Base-by-base conservation (phyloP, 2,888 invertebrate species). In the Thymelicus sylvestris region DNA sequence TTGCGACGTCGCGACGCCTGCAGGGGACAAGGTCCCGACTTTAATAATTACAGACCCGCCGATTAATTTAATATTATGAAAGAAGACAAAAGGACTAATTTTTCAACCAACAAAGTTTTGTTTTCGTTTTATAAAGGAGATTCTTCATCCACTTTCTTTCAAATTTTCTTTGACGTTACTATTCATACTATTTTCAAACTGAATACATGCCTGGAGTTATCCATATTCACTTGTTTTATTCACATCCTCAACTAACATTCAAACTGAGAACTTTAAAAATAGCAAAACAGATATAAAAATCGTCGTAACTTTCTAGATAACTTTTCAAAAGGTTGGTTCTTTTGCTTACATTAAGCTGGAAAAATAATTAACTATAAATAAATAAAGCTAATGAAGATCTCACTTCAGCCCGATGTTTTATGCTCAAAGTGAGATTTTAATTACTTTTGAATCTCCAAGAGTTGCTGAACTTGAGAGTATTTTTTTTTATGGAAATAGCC, bases 401-500 rank as follows among this genome's bases (percentile, higher is more conserved):
- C 71, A 71, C 71, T 71, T 66, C 62, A 66, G 61, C 61, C 71
- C 55, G 62, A 71, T 71, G 66, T 71, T 57, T 57, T 71, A 66
- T 71, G 66, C 66, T 71, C 71, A 71, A 71, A 71, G 71, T 71
- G 66, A 66, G 66, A 66, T 71, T 71, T 71, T 71, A 71, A 71
- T 71, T 66, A 66, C 71, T 62, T 71, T 71, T 66, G 70, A 71
- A 71, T 71, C 61, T 71, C 38, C 5, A 60, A 65, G 66, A 71
- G 66, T 70, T 60, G 60, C 65, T 65, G 44, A 31, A 70, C 60
- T 65, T 60, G 65, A 44, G 68, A 47, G 24, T 47, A 62, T n/a
- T n/a, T n/a, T n/a, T n/a, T n/a, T n/a, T n/a, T n/a, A n/a, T n/a
- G n/a, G n/a, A n/a, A n/a, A n/a, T n/a, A n/a, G n/a, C n/a, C n/a